phyloP scores from a whole-genome alignment of 2,888 invertebrate species.

The Molanna angustata region DNA sequence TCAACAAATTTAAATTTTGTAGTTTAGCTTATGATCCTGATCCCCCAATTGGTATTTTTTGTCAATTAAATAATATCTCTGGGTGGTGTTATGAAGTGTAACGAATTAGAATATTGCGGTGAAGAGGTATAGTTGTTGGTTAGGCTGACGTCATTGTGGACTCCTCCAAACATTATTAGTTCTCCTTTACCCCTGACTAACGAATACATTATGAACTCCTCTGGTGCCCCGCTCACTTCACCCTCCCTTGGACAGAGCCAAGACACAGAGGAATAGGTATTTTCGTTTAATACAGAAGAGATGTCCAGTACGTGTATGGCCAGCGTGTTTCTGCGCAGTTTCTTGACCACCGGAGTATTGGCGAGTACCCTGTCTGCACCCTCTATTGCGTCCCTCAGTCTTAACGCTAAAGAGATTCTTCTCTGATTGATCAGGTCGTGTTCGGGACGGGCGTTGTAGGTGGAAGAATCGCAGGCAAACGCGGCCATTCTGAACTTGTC shows the following conservation, averaged over 20 bases:
- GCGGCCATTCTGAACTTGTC: conserved; percentile 55
- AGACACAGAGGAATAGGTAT: conserved; percentile 60
- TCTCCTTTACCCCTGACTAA: conserved; percentile 88
- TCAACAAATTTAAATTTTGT: no score
- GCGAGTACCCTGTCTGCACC: conserved; percentile 40
- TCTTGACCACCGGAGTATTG: conserved; percentile 53
- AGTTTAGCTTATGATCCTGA: no score
- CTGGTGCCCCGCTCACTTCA: conserved; percentile 70
- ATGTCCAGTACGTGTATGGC: conserved; percentile 87
- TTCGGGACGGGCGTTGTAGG: conserved; percentile 43
- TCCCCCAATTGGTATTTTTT: no score
- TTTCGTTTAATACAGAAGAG: conserved; percentile 63
- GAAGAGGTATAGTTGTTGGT: conserved; percentile 53
- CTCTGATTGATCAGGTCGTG: conserved; percentile 53
- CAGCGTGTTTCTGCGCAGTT: conserved; percentile 65
- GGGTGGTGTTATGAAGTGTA: conserved; percentile 74
- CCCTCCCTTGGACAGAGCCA: conserved; percentile 70
- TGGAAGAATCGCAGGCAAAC: conserved; percentile 49
- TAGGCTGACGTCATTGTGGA: conserved; percentile 72
- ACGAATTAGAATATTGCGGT: conserved; percentile 72
- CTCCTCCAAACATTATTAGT: conserved; percentile 94
- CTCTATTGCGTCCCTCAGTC: conserved; percentile 43
- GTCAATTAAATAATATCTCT: conserved; percentile 60
- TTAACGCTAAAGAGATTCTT: conserved; percentile 43
- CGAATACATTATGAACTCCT: conserved; percentile 87